phyloP scores from a whole-genome alignment of 2,113 vertebrate species.

The Phalacrocorax carbo region DNA sequence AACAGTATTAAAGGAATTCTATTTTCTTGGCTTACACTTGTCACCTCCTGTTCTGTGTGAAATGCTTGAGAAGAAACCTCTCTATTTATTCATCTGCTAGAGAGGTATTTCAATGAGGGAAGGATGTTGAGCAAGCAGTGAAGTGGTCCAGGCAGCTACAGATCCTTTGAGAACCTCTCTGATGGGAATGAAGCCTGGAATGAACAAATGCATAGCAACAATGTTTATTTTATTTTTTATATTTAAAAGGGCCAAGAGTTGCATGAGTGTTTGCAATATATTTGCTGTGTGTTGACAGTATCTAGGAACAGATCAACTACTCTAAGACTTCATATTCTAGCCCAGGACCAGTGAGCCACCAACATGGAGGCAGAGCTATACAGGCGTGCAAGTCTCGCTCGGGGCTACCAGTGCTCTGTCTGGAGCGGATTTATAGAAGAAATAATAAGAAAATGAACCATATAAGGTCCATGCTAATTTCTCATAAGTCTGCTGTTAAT shows the following conservation, averaged over 20 bases:
- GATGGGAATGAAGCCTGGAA: neutral
- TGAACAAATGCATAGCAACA: conserved; percentile 6
- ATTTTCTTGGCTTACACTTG: conserved; percentile 8
- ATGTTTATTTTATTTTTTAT: conserved; percentile 31
- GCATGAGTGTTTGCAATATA: neutral
- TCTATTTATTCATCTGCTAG: conserved; percentile 13
- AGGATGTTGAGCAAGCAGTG: conserved; percentile 12
- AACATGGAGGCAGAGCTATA: fast-evolving
- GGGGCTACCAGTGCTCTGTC: neutral
- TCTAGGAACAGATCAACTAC: neutral
- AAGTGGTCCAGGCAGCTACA: neutral
- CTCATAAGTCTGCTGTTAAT: neutral
- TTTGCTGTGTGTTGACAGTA: neutral
- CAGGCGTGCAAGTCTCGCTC: neutral
- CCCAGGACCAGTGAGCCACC: neutral
- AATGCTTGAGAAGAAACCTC: neutral
- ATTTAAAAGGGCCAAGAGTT: neutral
- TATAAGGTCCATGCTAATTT: neutral
- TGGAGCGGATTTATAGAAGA: fast-evolving
- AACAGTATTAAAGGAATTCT: neutral
- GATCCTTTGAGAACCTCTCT: neutral
- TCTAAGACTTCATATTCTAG: neutral
- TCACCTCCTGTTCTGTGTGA: neutral
- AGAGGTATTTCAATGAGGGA: neutral
- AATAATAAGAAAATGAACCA: neutral